Base-by-base conservation (phyloP, 1,140 invertebrate genomes). In the Eriosoma lanigerum region DNA sequence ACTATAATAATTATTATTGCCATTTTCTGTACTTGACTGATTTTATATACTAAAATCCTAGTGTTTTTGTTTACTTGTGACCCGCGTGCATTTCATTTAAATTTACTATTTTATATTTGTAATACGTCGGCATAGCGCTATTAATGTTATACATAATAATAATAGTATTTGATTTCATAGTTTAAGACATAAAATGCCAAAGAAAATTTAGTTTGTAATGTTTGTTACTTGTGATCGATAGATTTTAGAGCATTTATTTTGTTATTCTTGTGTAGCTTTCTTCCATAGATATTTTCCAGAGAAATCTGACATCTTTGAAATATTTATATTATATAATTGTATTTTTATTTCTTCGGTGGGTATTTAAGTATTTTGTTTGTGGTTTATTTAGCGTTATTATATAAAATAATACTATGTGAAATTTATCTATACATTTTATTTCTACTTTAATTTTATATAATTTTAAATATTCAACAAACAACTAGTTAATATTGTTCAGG, bases 211-310 rank as follows among this genome's bases (percentile, higher is more conserved):
- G 68, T 72, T 72, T n/a, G 46, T 72, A 72, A 72, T 72, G 68
- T 46, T 72, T 72, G 68, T 72, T 46, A 72, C 46, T 72, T 72
- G 68, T 72, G 68, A 72, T 72, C 46, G 1, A 50, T 50, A 54
- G 15, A 72, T 52, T 52, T 72, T 72, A 72, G 68, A 72, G 68
- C 68, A 52, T 72, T 72, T 72, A 72, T 72, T 72, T 72, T 72
- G 68, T 72, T 72, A 72, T 72, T 72, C 68, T 72, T 72, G 68
- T 72, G 26, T 50, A 72, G 24, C 68, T 72, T 72, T 72, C 68
- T 72, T 72, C 68, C 68, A 24, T 72, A 72, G 48, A 52, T 72
- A 72, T 72, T 50, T 72, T 72, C 17, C 24, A 17, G 8, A 70
- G 1, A 48, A 48, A 26, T 70, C n/a, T 70, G 38, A 24, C 12